Evolutionary conservation across 2,888 invertebrate genomes (phyloP), one percentile per base, ranked within the genome.

Genomic region (Hemistola chrysoprasaria): DNA sequence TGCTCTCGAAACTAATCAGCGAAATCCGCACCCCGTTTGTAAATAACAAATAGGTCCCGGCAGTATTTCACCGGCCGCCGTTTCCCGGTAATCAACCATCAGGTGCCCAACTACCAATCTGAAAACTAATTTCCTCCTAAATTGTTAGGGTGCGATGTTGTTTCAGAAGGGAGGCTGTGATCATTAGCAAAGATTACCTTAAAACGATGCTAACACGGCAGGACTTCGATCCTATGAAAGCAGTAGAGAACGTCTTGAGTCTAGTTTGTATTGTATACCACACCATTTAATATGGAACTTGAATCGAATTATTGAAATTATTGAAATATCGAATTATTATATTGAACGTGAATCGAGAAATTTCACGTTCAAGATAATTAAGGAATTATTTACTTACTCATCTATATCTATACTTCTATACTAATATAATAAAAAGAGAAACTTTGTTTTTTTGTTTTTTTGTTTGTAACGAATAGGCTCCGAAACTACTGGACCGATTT

Each of bases 171-270:
- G 68, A 61, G 58, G 51, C 61, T 63, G 59, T 56, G 61, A 67
- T 67, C 65, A 71, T 77, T 74, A 75, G 65, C 61, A 53, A 58
- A 70, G 72, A 75, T 76, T 70, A 65, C 67, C 65, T 63, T 65
- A 59, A 69, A 67, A 62, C 58, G 59, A 52, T 58, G 23, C 35
- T 30, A 11, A 34, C 38, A 38, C 6, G 29, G 34, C 24, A 22
- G 22, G 9, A 8, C 2, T 11, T 29, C 3, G 26, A 7, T 11
- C 4, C 2, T 29, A 9, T 24, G 1, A 16, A n/a, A 38, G 1
- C 43, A 43, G 43, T 43, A 32, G 11, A 8, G 22, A 16, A 16
- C 4, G 3, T 16, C n/a, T 16, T 16, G 4, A 16, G 4, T 16
- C 16, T n/a, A n/a, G n/a, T n/a, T n/a, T n/a, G n/a, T n/a, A n/a